phyloP scores from a whole-genome alignment of 64 coral and sea anemone species.

The Cladopsammia gracilis region DNA sequence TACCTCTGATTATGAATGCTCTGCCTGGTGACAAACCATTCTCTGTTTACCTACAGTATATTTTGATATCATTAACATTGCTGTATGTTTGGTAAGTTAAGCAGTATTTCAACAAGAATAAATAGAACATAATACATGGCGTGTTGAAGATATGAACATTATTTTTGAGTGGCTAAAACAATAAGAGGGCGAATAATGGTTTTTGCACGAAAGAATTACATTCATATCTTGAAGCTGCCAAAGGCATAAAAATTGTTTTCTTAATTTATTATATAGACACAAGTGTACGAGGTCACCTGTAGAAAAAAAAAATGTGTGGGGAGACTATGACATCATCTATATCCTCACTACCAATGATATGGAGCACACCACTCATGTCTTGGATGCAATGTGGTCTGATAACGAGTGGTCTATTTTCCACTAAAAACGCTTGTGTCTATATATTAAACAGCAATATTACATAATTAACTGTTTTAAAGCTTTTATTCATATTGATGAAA shows the following conservation, averaged over 20 bases:
- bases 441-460: slow-evolving; percentile 11
- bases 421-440: slow-evolving; percentile 1
- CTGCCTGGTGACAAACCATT: slow-evolving; percentile 50
- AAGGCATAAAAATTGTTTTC: slow-evolving; percentile 44
- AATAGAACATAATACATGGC: slow-evolving; percentile 44
- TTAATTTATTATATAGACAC: slow-evolving; percentile 54
- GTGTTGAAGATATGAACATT: slow-evolving; percentile 43
- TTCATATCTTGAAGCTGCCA: slow-evolving; percentile 57
- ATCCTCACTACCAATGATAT: slow-evolving; percentile 12
- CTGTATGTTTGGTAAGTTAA: slow-evolving; percentile 32
- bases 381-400: slow-evolving; percentile 5
- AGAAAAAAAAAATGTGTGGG: no score
- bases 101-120: slow-evolving; percentile 28
- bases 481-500: neutral
- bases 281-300: no score
- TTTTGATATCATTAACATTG: slow-evolving; percentile 58
- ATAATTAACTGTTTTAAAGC: neutral
- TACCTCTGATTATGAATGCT: slow-evolving; percentile 27
- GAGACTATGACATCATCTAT: no score
- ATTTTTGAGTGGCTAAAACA: slow-evolving; percentile 60
- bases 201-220: slow-evolving; percentile 45
- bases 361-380: neutral
- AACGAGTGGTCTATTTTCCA: slow-evolving; percentile 16
- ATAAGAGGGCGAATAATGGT: slow-evolving; percentile 34
- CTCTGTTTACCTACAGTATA: slow-evolving; percentile 60